Conservation (phyloP, 2,888 invertebrate species). For the Netelia virgata region DNA sequence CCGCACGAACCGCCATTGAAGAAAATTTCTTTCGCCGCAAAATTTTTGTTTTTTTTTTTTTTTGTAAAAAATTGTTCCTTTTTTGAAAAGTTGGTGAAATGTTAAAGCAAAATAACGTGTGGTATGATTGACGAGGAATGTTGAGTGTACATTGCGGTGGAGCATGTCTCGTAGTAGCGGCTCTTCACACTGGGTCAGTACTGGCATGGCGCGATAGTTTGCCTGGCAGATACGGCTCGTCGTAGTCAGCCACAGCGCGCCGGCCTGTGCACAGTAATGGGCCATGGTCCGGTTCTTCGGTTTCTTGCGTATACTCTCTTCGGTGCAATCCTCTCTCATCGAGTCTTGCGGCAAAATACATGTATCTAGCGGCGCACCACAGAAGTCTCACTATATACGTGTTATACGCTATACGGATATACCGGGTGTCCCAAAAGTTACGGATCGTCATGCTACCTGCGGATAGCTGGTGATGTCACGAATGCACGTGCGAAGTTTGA, state of each 20-base stretch:
- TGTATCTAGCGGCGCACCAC: conserved; percentile 20
- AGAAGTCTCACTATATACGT: not conserved
- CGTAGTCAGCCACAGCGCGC: conserved; percentile 52
- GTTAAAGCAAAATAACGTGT: too few species aligned
- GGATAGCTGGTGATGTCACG: too few species aligned
- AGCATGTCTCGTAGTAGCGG: conserved; percentile 44
- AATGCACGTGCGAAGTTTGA: too few species aligned
- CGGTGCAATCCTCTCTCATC: conserved; percentile 40
- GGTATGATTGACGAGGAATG: not conserved
- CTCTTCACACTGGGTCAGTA: conserved; percentile 64
- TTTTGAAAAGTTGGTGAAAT: too few species aligned
- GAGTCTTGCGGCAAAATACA: conserved; percentile 10
- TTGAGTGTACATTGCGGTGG: conserved; percentile 29
- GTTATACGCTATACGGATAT: not conserved
- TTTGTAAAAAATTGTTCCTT: too few species aligned
- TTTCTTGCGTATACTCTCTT: conserved; percentile 44
- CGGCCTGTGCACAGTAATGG: conserved; percentile 37
- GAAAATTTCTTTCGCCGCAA: too few species aligned
- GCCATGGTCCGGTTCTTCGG: conserved; percentile 58
- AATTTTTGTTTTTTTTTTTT: too few species aligned
- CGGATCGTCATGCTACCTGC: too few species aligned
- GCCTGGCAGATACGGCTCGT: conserved; percentile 41
- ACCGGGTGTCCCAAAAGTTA: too few species aligned
- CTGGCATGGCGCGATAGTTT: conserved; percentile 16
- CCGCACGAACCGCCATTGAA: too few species aligned